A percentile compares a stretch with the other conserved stretches of the same genome.
These are phyloP conservation scores for Eupithecia dodoneata DNA, from an alignment of 2,888 invertebrate genomes.

Conservation along the genomic window DNA sequence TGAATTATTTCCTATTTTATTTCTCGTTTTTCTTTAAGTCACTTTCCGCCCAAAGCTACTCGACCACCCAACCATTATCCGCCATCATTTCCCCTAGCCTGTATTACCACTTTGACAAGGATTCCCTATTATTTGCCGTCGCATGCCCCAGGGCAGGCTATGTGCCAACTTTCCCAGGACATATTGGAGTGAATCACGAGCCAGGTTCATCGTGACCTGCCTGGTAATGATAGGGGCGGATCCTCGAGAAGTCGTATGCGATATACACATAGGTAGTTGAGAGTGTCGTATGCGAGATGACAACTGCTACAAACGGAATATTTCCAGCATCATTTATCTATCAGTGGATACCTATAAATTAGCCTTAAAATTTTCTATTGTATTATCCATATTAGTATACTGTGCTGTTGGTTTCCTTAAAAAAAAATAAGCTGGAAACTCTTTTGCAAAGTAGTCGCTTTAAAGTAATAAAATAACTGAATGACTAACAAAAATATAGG, in stretches of 20 bases:
- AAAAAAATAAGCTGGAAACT: too few relatives aligned
- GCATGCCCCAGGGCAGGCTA: conserved; percentile 31
- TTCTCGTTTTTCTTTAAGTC: background rate
- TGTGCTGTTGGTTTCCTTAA: too few relatives aligned
- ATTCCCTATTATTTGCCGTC: conserved; percentile 43
- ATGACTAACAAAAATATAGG: background rate
- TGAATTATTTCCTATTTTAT: too few relatives aligned
- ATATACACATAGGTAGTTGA: background rate
- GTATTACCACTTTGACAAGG: conserved; percentile 39
- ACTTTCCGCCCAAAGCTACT: background rate
- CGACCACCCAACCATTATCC: conserved; percentile 4
- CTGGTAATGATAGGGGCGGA: conserved; percentile 41
- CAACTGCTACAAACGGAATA: background rate
- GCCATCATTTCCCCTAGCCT: conserved; percentile 37
- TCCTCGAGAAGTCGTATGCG: conserved; percentile 7
- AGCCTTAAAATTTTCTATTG: too few relatives aligned
- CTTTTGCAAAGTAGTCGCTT: too few relatives aligned
- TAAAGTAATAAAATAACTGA: too few relatives aligned
- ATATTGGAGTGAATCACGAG: conserved; percentile 32
- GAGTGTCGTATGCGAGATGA: background rate
- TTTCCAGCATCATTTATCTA: background rate
- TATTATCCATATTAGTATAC: too few relatives aligned
- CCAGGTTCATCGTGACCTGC: conserved; percentile 29
- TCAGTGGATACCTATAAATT: too few relatives aligned
- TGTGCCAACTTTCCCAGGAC: conserved; percentile 35